Base-by-base conservation (phyloP, 2,113 vertebrate genomes). In the Enhydra lutris region DNA sequence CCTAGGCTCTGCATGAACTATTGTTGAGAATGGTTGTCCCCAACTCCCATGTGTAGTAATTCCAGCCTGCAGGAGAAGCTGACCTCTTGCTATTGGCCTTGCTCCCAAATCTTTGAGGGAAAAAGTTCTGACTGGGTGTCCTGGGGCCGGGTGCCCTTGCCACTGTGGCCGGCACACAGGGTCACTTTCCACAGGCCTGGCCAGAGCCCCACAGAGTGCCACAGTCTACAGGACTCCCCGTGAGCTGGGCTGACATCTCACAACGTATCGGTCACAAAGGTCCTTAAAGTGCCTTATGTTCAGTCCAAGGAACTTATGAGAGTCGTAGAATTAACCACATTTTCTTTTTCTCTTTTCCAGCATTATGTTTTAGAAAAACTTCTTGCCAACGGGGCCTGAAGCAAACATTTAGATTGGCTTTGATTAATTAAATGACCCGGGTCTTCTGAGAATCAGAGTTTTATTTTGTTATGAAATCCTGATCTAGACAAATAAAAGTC, bases 391-490 rank as follows among this genome's bases (percentile, higher is more conserved):
- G 59, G 55, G 24, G 65, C 87, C 73, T 2, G 24, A 96, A 55
- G 20, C n/a, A 84, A 91, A 42, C 52, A 21, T 86, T 91, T 55
- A 79, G 50, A 76, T 36, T 24, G 80, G 57, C 73, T 86, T 97
- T 92, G 61, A 52, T 14, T 23, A 95, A 97, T 79, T 65, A 91
- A 71, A 88, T 89, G 47, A 71, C 79, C 85, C 29, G 1, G 50
- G 45, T 50, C 42, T 65, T 50, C 52, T 6, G 52, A 84, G 57
- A 63, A 50, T 31, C 69, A 36, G 81, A 80, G 76, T 87, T 87
- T 97, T 65, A 61, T 93, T 67, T 94, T 78, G 31, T 79, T 45
- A 73, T 12, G 11, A 47, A 96, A 81, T 15, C 59, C 29, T 82
- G 52, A 47, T 42, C 31, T 15, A 24, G 15, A 12, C 14, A 52